Evolutionary conservation across 2,113 vertebrate species (phyloP).

Genomic region (Caretta caretta): DNA sequence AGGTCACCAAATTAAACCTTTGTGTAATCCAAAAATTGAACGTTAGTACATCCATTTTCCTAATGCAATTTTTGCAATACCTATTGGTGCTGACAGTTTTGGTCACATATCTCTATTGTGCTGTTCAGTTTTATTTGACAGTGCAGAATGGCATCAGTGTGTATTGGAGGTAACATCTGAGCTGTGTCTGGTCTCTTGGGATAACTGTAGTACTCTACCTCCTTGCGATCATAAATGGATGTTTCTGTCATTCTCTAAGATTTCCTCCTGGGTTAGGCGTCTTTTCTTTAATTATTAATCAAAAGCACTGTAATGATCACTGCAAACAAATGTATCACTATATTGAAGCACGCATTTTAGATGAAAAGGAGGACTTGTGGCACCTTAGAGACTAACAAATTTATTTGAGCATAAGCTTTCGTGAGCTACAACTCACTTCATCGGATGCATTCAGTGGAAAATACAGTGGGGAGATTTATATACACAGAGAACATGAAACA

Average conservation of each 20-base stretch:
- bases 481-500: too few species aligned
- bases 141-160: slow-evolving; percentile 80
- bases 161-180: slow-evolving; percentile 86
- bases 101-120: slow-evolving; percentile 76
- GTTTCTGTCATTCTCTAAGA: slow-evolving; percentile 66
- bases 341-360: slow-evolving; percentile 33
- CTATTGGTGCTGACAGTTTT: slow-evolving; percentile 85
- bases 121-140: slow-evolving; percentile 87
- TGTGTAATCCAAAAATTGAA: slow-evolving; percentile 85
- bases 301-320: slow-evolving; percentile 65
- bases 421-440: too few species aligned
- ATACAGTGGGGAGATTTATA: too few species aligned
- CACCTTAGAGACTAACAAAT: too few species aligned
- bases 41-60: slow-evolving; percentile 83
- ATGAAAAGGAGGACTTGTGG: neutral
- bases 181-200: slow-evolving; percentile 76
- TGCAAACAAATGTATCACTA: slow-evolving; percentile 73
- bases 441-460: too few species aligned
- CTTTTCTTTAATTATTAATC: slow-evolving; percentile 81
- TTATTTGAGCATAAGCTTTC: too few species aligned
- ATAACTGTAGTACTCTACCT: slow-evolving; percentile 72
- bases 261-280: slow-evolving; percentile 56
- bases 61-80: slow-evolving; percentile 83
- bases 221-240: slow-evolving; percentile 75
- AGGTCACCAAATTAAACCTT: slow-evolving; percentile 85